Conservation (phyloP, 2,888 invertebrate species). For the Eristalis tenax region DNA sequence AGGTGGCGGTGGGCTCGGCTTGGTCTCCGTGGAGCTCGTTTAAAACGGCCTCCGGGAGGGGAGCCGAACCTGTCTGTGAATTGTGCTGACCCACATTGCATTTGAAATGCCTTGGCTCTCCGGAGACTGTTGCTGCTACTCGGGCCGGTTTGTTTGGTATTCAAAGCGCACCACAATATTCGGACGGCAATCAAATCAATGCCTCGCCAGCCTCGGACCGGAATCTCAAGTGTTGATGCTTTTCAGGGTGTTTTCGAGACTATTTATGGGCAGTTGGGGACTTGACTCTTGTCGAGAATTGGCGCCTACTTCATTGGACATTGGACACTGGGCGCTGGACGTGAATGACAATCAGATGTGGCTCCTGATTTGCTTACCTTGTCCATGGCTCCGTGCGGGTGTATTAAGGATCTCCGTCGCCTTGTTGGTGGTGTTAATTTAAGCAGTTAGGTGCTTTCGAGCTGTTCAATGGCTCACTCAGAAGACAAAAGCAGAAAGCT, state of each 20-base stretch:
- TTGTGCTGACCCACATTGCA: conserved; percentile 49
- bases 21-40: conserved; percentile 46
- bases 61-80: conserved; percentile 3
- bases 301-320: conserved; percentile 34
- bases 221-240: conserved; percentile 61
- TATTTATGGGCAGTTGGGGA: conserved; percentile 61
- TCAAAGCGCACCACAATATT: conserved; percentile 66
- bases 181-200: conserved; percentile 69
- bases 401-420: background rate
- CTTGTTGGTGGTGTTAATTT: conserved; percentile 49
- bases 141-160: conserved; percentile 56
- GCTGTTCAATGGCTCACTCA: background rate
- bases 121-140: background rate
- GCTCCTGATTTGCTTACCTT: conserved; percentile 44
- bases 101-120: conserved; percentile 38
- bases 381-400: background rate
- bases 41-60: conserved; percentile 59
- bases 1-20: background rate
- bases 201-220: conserved; percentile 54
- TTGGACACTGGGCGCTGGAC: conserved; percentile 25
- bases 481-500: conserved; percentile 2
- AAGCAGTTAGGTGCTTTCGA: conserved; percentile 24
- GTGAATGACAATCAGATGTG: conserved; percentile 45
- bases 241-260: conserved; percentile 22
- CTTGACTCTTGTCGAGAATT: conserved; percentile 40